Evolutionary conservation across 2,797 vertebrate genomes (phyloP), one percentile per base, ranked within the genome.

Genomic region (Gila robusta): DNA sequence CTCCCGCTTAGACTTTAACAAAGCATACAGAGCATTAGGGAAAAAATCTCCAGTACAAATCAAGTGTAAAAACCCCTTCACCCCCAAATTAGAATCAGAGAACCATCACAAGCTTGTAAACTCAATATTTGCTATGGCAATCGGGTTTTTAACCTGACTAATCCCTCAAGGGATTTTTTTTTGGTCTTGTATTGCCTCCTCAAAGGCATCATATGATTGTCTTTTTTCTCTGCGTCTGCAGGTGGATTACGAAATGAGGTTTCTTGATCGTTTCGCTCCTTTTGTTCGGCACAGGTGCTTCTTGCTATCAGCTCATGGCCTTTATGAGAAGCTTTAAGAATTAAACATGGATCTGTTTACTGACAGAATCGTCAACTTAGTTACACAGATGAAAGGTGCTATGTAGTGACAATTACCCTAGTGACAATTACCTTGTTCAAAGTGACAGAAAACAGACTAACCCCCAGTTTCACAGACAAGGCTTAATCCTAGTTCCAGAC

Each of bases 401-500:
- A 93, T 89, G 94, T 92, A 93, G 91, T 93, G 92, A 93, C 93
- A 93, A 94, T 94, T 94, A 93, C 91, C 91, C 56, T 35, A 93
- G 90, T 93, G 93, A 93, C 93, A 93, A 94, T 94, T 94, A 93
- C 91, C 91, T 54, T 32, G 74, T 90, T 92, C 91, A 92, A 92
- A 94, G 92, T 94, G 93, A 94, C 92, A 91, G 91, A 91, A 93
- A 93, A 94, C 92, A 47, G 47, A 49, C 14, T 49, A 44, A 44
- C 41, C 41, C 41, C 41, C 41, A 49, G 14, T 49, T 49, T 49
- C 47, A 47, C 12, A 16, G 47, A 49, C 47, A 5, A 47, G 44
- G 44, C 41, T 44, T 44, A 44, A 44, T 44, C 41, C 41, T 47
- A 16, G 44, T 47, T 16, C 44, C 12, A 47, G 44, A 16, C 12